phyloP scores from a whole-genome alignment of 1,140 invertebrate species.

The Leguminivora glycinivorella region DNA sequence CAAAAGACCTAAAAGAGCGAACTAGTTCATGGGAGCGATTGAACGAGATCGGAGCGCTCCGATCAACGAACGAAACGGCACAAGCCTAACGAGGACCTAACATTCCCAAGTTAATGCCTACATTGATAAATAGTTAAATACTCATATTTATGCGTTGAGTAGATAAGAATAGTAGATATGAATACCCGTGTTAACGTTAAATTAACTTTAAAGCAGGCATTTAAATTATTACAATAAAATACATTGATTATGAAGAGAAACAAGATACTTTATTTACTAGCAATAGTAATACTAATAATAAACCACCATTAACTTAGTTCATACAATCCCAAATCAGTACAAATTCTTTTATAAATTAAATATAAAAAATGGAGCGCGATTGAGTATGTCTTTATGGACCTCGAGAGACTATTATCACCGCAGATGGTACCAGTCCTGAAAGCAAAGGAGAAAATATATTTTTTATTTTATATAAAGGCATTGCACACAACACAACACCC shows the following conservation, averaged over 20 bases:
- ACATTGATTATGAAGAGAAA: background rate
- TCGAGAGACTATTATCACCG: slow-evolving; percentile 87
- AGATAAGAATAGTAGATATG: background rate
- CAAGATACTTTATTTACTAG: slow-evolving; percentile 25
- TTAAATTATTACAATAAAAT: slow-evolving; percentile 5
- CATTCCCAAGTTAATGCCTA: background rate
- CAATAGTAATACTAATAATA: slow-evolving; percentile 8
- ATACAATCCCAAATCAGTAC: slow-evolving; percentile 18
- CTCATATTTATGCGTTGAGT: background rate
- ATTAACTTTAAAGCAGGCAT: background rate
- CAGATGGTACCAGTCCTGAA: slow-evolving; percentile 88
- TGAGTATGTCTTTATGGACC: slow-evolving; percentile 47
- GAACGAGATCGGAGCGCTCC: too few relatives aligned
- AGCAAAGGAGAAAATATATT: slow-evolving; percentile 51
- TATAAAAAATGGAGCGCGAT: slow-evolving; percentile 29
- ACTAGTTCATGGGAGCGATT: too few relatives aligned
- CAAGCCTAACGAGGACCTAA: too few relatives aligned
- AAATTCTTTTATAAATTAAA: slow-evolving; percentile 26
- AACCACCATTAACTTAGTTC: slow-evolving; percentile 16
- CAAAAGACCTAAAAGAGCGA: too few relatives aligned
- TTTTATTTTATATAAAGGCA: too few relatives aligned
- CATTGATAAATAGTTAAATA: background rate
- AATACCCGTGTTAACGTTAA: too few relatives aligned
- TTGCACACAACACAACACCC: too few relatives aligned
- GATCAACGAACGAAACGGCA: too few relatives aligned